Conservation (phyloP, 1,140 invertebrate genomes). For the Danaus plexippus region DNA sequence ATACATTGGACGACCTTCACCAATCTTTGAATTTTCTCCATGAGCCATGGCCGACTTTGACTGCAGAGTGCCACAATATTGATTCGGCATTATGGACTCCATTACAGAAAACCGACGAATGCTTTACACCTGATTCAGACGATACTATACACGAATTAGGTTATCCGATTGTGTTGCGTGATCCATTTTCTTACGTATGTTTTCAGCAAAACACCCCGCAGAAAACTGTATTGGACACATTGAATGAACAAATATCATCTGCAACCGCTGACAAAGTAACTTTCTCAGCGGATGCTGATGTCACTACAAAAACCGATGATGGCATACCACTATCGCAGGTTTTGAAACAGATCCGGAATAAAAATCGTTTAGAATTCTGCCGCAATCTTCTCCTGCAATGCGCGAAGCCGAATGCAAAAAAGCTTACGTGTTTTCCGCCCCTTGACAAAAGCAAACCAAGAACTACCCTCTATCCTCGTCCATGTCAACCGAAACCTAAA, state of each 20-base stretch:
- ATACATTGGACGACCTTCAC: slow-evolving; percentile 4
- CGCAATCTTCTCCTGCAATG: slow-evolving; percentile 11
- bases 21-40: neutral
- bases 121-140: no score
- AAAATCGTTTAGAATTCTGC: slow-evolving; percentile 26
- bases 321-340: slow-evolving; percentile 30
- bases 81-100: no score
- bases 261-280: slow-evolving; percentile 1
- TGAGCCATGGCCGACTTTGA: no score
- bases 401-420: slow-evolving; percentile 18
- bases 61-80: no score
- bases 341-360: slow-evolving; percentile 31
- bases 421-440: slow-evolving; percentile 17
- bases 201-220: no score
- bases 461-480: slow-evolving; percentile 18
- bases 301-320: slow-evolving; percentile 7
- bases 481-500: slow-evolving; percentile 28
- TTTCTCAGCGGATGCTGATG: neutral
- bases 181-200: no score
- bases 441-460: slow-evolving; percentile 13
- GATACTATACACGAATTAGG: no score
- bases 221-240: no score
- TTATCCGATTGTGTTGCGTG: no score
- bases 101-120: no score
- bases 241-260: no score